Conservation (phyloP, 1,140 invertebrate genomes). For the Caerostris extrusa region DNA sequence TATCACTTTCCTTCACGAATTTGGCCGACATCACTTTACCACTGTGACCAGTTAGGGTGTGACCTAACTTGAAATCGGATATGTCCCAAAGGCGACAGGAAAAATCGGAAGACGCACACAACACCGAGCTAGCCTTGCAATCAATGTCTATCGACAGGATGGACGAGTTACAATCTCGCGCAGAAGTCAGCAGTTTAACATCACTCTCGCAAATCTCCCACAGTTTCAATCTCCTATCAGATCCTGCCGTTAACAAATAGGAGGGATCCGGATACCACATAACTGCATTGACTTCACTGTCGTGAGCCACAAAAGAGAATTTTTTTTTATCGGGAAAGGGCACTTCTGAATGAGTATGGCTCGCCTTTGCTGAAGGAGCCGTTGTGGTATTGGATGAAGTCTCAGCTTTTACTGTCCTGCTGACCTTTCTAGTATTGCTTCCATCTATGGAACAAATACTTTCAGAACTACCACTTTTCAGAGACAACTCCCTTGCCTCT, state of each 20-base stretch:
- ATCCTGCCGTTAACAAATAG: conserved; percentile 44
- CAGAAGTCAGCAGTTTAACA: conserved; percentile 1
- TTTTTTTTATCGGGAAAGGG: conserved; percentile 22
- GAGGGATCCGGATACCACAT: conserved; percentile 37
- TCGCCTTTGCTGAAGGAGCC: background rate
- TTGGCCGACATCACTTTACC: conserved; percentile 97
- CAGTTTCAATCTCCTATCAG: conserved; percentile 56
- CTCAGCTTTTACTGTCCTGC: background rate
- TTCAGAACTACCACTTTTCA: background rate
- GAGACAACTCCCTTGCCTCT: background rate
- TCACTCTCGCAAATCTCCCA: conserved; percentile 31
- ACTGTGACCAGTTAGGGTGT: conserved; percentile 97
- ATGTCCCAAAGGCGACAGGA: conserved; percentile 97
- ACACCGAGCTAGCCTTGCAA: conserved; percentile 83
- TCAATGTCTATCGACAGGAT: conserved; percentile 65
- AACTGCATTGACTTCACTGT: conserved; percentile 64
- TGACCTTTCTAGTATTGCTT: background rate
- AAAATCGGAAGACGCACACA: conserved; percentile 96
- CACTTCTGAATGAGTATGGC: background rate
- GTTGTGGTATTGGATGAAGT: background rate
- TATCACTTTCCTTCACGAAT: conserved; percentile 91
- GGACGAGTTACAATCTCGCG: conserved; percentile 59
- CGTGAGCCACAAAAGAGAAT: conserved; percentile 54
- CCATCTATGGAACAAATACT: background rate
- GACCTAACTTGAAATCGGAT: conserved; percentile 93